A percentile compares a stretch with the other conserved stretches of the same genome.
Conservation (phyloP, 2,113 vertebrate species). For the Reinhardtius hippoglossoides region DNA sequence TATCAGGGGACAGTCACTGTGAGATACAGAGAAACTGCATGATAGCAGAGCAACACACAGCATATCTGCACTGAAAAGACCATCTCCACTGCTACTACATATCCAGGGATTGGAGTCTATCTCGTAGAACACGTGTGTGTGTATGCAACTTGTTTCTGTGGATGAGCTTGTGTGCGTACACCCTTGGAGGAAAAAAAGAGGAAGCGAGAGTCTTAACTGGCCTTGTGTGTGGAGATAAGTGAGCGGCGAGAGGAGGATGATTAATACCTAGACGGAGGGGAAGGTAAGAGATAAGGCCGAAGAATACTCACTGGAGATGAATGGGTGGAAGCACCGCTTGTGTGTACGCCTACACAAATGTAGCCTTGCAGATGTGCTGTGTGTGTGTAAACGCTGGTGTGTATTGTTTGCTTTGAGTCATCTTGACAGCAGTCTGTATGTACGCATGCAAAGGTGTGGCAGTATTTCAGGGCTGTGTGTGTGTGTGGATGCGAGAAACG, state of each 20-base stretch:
- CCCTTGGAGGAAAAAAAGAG: neutral
- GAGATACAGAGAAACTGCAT: conserved; percentile 19
- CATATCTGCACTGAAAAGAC: conserved; percentile 51
- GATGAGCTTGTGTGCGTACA: conserved; percentile 25
- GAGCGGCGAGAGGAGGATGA: conserved; percentile 57
- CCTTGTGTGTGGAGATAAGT: conserved; percentile 57
- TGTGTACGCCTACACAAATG: conserved; percentile 14
- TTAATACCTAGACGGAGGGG: conserved; percentile 59
- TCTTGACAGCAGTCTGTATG: conserved; percentile 25
- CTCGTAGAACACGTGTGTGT: conserved; percentile 22
- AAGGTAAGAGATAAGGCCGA: conserved; percentile 66
- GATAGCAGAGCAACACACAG: conserved; percentile 31
- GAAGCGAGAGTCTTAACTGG: conserved; percentile 23
- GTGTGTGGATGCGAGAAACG: conserved; percentile 40
- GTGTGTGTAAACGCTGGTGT: conserved; percentile 11
- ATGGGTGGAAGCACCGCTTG: conserved; percentile 22
- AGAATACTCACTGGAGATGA: conserved; percentile 58
- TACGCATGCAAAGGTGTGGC: conserved; percentile 16
- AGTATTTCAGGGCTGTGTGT: conserved; percentile 13
- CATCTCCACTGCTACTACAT: conserved; percentile 13
- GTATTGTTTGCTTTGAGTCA: conserved; percentile 37
- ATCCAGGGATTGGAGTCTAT: conserved; percentile 29
- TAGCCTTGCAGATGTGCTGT: conserved; percentile 27
- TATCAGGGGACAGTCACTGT: conserved; percentile 43
- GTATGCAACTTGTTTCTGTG: conserved; percentile 26